Evolutionary conservation across 23 tunicate genomes (phyloP).

Genomic region (Trididemnum miniatum): DNA sequence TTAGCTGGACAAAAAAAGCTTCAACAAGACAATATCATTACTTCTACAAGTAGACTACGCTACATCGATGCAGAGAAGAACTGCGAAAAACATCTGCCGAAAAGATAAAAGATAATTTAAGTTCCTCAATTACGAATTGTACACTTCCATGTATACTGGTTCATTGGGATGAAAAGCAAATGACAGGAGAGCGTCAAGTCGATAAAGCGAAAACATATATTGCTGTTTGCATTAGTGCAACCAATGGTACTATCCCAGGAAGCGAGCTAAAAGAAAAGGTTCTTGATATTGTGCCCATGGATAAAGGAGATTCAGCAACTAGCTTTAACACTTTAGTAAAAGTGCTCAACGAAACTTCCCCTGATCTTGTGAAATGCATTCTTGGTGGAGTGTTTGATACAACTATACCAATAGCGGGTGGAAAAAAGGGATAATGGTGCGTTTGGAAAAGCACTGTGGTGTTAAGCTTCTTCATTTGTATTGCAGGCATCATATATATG

Average conservation of each 20-base stretch:
- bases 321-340: not conserved
- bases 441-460: not conserved
- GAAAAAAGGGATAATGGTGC: not conserved
- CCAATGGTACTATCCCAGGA: not conserved
- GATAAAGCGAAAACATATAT: not conserved
- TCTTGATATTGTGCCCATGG: not conserved
- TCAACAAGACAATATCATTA: too few relatives aligned
- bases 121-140: not conserved
- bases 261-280: not conserved
- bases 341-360: not conserved
- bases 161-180: not conserved
- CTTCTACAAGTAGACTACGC: not conserved
- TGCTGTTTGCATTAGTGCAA: not conserved
- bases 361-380: too few relatives aligned
- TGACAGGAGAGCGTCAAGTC: not conserved
- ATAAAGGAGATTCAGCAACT: not conserved
- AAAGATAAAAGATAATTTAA: too few relatives aligned
- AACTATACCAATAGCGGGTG: not conserved
- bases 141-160: not conserved
- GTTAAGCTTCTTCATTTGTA: too few relatives aligned
- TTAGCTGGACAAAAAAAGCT: too few relatives aligned
- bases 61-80: too few relatives aligned
- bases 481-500: not conserved
- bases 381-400: conserved; percentile 1
- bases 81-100: too few relatives aligned